These are phyloP conservation scores for Slavum lentiscoides DNA, from an alignment of 2,888 invertebrate species.

Conservation along the genomic window DNA sequence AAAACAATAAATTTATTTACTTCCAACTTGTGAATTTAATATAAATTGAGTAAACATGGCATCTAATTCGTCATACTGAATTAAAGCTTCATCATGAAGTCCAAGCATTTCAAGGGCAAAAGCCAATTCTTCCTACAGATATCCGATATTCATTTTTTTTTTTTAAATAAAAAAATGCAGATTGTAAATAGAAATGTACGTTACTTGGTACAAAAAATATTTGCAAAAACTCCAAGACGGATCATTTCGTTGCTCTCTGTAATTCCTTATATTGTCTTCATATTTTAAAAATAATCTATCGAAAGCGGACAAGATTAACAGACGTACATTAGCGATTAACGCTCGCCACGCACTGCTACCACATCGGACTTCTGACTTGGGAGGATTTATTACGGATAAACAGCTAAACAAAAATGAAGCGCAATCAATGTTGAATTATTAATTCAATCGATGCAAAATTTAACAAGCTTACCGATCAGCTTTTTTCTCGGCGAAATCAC, in stretches of 20 bases:
- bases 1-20: conserved; percentile 58
- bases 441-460: conserved; percentile 22
- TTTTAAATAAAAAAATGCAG: conserved; percentile 2
- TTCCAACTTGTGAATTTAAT: conserved; percentile 85
- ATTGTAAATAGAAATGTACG: conserved; percentile 23
- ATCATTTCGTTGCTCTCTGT: conserved; percentile 87
- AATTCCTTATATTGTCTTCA: conserved; percentile 86
- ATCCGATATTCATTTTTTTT: background rate
- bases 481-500: conserved; percentile 90
- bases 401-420: conserved; percentile 69
- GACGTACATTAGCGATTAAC: conserved; percentile 79
- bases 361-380: conserved; percentile 83
- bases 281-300: conserved; percentile 82
- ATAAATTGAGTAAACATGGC: conserved; percentile 96
- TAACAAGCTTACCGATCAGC: conserved; percentile 66
- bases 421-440: conserved; percentile 32
- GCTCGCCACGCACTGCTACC: conserved; percentile 85
- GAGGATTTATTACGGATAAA: conserved; percentile 87
- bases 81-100: conserved; percentile 88
- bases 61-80: conserved; percentile 96
- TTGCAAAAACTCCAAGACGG: conserved; percentile 91
- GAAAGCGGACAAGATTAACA: conserved; percentile 82
- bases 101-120: conserved; percentile 93
- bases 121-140: conserved; percentile 86
- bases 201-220: conserved; percentile 88